Conservation (phyloP, 2,113 vertebrate species). For the Zosterops japonicus region DNA sequence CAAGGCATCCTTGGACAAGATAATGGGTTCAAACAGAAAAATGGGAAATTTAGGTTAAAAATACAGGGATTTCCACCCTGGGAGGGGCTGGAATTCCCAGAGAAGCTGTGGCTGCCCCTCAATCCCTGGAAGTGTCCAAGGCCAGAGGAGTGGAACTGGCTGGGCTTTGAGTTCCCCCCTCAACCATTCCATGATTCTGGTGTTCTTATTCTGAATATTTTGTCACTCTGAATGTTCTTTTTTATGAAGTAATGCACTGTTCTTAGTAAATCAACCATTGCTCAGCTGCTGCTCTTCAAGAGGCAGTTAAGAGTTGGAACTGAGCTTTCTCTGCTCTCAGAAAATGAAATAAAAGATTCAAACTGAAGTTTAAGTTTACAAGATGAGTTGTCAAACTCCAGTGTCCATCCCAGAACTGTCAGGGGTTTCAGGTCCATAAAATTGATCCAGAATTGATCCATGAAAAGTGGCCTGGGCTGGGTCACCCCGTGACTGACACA, state of each 20-base stretch:
- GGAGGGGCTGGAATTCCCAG: not conserved
- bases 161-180: not conserved
- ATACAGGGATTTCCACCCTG: accelerated
- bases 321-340: not conserved
- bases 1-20: not conserved
- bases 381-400: not conserved
- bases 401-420: not conserved
- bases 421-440: not conserved
- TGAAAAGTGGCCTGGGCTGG: too few relatives aligned
- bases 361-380: not conserved
- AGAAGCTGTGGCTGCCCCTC: not conserved
- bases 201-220: not conserved
- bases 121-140: not conserved
- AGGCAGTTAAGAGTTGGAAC: not conserved
- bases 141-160: not conserved
- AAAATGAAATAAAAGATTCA: not conserved
- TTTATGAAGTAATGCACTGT: not conserved
- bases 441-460: too few relatives aligned
- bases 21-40: not conserved
- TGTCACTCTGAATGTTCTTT: not conserved
- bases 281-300: not conserved
- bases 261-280: accelerated
- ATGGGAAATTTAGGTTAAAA: not conserved
- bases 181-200: too few relatives aligned
- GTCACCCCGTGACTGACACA: not conserved